Evolutionary conservation across 2,113 vertebrate species (phyloP).

Genomic region (Prinia subflava): DNA sequence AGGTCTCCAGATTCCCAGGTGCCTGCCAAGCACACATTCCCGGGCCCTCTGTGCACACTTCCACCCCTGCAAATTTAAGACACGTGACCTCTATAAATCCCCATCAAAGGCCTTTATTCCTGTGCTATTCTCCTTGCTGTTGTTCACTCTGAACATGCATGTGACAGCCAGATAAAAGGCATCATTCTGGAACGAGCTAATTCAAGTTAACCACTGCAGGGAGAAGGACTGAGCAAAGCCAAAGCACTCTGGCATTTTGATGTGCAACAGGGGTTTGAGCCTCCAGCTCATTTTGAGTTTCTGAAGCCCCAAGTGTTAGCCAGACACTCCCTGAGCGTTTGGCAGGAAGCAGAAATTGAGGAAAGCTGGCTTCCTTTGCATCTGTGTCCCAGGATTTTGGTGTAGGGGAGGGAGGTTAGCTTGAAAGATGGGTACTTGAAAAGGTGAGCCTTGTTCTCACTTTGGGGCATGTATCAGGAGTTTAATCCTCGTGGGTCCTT

Average conservation of each 20-base stretch:
- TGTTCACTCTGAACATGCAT: background rate
- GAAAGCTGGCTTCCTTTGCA: background rate
- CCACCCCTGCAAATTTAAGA: constrained; percentile 6
- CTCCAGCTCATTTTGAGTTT: background rate
- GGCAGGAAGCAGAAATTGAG: background rate
- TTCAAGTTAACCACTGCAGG: constrained; percentile 40
- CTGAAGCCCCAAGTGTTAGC: background rate
- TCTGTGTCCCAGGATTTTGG: background rate
- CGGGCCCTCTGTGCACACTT: background rate
- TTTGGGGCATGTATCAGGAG: background rate
- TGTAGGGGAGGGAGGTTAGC: background rate
- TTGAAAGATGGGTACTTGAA: background rate
- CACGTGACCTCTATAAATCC: constrained; percentile 39
- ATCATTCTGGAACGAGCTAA: constrained; percentile 23
- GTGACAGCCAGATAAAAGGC: constrained; percentile 49
- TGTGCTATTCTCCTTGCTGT: constrained; percentile 22
- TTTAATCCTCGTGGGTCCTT: fast-evolving
- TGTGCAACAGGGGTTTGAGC: background rate
- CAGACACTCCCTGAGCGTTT: background rate
- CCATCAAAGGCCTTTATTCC: constrained; percentile 45
- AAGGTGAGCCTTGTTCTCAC: background rate
- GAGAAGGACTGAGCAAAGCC: constrained; percentile 9
- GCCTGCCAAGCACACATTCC: background rate
- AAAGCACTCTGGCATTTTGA: constrained; percentile 4
- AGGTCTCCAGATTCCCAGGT: background rate